Evolutionary conservation across 2,797 vertebrate genomes (phyloP).

Genomic region (Lutjanus argentimaculatus): DNA sequence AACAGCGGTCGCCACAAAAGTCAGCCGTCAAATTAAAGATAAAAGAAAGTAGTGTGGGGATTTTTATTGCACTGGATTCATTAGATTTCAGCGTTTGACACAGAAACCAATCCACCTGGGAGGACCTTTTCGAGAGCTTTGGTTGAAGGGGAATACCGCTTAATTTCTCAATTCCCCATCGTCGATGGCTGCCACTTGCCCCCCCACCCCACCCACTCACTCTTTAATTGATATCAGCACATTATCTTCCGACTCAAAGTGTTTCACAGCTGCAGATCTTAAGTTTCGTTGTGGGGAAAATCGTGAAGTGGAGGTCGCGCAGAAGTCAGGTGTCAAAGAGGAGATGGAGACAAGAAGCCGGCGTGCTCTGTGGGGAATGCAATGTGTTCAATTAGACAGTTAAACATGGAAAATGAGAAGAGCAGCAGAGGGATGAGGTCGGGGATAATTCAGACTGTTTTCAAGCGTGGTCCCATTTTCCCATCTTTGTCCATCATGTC

Average conservation of each 20-base stretch:
- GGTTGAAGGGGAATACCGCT: slow-evolving; percentile 66
- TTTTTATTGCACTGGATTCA: slow-evolving; percentile 71
- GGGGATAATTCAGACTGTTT: slow-evolving; percentile 16
- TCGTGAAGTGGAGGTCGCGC: slow-evolving; percentile 8
- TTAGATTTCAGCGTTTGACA: slow-evolving; percentile 77
- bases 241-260: slow-evolving; percentile 31
- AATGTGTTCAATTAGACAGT: slow-evolving; percentile 39
- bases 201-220: not conserved
- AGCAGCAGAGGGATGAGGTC: not conserved
- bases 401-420: slow-evolving; percentile 24
- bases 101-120: slow-evolving; percentile 72
- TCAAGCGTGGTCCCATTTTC: not conserved
- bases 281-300: slow-evolving; percentile 12
- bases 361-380: slow-evolving; percentile 6
- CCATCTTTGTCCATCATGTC: slow-evolving; percentile 4
- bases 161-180: slow-evolving; percentile 68
- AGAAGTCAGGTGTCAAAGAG: slow-evolving; percentile 31
- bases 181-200: slow-evolving; percentile 4
- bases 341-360: not conserved
- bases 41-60: slow-evolving; percentile 70
- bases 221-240: slow-evolving; percentile 72
- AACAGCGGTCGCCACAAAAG: slow-evolving; percentile 72
- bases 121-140: slow-evolving; percentile 58
- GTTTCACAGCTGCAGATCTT: slow-evolving; percentile 26
- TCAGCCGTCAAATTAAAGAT: slow-evolving; percentile 81